A percentile compares a stretch with the other conserved stretches of the same genome.
These are phyloP conservation scores for Drosophila tsacasi DNA, from an alignment of 1,140 invertebrate genomes.

Conservation along the genomic window DNA sequence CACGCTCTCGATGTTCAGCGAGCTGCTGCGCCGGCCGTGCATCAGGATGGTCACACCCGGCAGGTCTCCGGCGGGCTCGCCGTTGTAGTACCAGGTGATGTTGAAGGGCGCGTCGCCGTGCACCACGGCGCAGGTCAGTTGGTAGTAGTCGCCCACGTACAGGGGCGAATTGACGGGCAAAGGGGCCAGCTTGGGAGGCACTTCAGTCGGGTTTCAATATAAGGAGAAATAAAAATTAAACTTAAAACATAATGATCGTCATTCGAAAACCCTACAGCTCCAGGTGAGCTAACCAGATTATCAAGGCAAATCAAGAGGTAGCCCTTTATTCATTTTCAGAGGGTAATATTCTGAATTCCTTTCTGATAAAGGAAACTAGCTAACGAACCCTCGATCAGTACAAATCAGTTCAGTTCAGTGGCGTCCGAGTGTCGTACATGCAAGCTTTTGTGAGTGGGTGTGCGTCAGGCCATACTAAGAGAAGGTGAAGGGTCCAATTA, in stretches of 20 bases:
- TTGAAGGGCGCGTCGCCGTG: conserved; percentile 92
- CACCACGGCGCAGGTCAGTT: conserved; percentile 91
- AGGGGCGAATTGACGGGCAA: conserved; percentile 89
- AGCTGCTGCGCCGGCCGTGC: conserved; percentile 87
- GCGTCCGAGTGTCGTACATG: conserved; percentile 41
- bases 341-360: too few relatives aligned
- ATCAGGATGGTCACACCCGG: conserved; percentile 83
- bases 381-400: neutral
- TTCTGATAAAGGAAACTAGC: neutral
- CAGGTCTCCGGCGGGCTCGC: conserved; percentile 84
- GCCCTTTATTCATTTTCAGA: neutral
- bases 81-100: conserved; percentile 92
- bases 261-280: neutral
- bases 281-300: neutral
- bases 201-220: conserved; percentile 84
- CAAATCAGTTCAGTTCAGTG: conserved; percentile 19
- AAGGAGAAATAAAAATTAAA: conserved; percentile 38
- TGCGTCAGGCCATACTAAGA: conserved; percentile 35
- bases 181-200: conserved; percentile 90
- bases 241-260: conserved; percentile 18
- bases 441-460: conserved; percentile 40
- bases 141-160: conserved; percentile 91
- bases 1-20: conserved; percentile 91
- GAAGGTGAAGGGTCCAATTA: conserved; percentile 25
- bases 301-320: too few relatives aligned